Base-by-base conservation (phyloP, 1,140 invertebrate species). In the Diorhabda carinulata region DNA sequence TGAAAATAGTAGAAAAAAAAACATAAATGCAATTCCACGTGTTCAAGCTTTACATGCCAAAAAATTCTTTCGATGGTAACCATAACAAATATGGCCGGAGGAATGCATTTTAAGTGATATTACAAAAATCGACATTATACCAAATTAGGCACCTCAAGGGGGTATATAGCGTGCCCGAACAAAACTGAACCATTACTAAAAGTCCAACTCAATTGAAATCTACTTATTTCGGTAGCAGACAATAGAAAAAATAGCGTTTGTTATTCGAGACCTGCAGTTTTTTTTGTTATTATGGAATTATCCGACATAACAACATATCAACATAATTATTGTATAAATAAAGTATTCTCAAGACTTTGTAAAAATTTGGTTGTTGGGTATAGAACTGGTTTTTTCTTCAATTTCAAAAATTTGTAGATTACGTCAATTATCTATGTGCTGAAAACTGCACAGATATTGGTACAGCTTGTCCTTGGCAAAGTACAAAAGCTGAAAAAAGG, bases 71-170 rank as follows among this genome's bases (percentile, higher is more conserved):
- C n/a, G 6, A n/a, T n/a, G 47, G 47, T 52, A 52, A 8, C 47
- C 47, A 52, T 52, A 52, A n/a, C 47, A 52, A 52, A 52, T 52
- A 52, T 4, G 2, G 47, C 47, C 47, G 6, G 47, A n/a, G 47
- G 47, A n/a, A 52, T 52, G 47, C 47, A 52, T 52, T 52, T 52
- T 52, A 52, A 52, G 47, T 52, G 47, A 52, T 52, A 52, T 52
- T 52, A 8, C 47, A 52, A 52, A 52, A 52, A 52, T 52, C 47
- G 47, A 4, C 47, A 52, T 52, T 52, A 52, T 52, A 8, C 47
- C 47, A 52, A 52, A 52, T 52, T 52, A 52, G 47, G n/a, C 47
- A 52, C 47, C 47, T 52, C 47, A 52, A 52, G 47, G 47, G 47
- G 47, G 47, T 52, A 52, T 52, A n/a, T 52, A 52, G 47, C 47